These are phyloP conservation scores for Yponomeuta sedellus DNA, from an alignment of 2,888 invertebrate genomes.

Conservation along the genomic window DNA sequence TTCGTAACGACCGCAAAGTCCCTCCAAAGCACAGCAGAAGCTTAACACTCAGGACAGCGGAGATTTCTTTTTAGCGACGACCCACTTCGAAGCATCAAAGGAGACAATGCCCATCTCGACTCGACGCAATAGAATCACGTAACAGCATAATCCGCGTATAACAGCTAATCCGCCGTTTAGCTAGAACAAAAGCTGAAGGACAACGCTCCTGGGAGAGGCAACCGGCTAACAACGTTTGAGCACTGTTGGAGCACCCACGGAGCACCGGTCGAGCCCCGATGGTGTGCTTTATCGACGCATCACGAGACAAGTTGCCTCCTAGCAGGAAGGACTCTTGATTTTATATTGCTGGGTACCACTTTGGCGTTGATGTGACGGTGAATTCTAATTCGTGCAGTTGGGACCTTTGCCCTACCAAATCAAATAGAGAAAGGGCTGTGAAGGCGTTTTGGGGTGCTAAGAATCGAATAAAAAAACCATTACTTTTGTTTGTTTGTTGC, in stretches of 20 bases:
- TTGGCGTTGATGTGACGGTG: neutral
- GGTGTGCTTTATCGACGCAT: constrained; percentile 42
- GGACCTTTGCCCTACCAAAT: no score
- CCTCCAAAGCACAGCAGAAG: no score
- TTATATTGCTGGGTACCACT: constrained; percentile 5
- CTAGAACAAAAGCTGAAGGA: constrained; percentile 10
- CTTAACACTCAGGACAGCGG: neutral
- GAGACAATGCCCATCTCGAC: constrained; percentile 1
- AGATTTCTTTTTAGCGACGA: neutral
- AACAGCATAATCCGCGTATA: constrained; percentile 10
- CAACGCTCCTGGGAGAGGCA: constrained; percentile 1
- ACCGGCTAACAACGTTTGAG: constrained; percentile 1
- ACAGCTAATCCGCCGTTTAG: constrained; percentile 13
- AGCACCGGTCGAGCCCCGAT: neutral
- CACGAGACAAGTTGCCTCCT: constrained; percentile 20
- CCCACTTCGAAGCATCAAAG: neutral
- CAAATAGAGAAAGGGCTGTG: no score
- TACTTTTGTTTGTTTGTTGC: no score
- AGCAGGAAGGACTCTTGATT: neutral
- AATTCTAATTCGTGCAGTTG: no score
- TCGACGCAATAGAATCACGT: constrained; percentile 2
- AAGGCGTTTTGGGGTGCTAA: no score
- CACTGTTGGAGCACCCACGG: neutral
- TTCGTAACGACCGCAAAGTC: no score
- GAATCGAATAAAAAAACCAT: no score